phyloP scores from a whole-genome alignment of 2,888 invertebrate genomes.

The Dexiosoma caninum region DNA sequence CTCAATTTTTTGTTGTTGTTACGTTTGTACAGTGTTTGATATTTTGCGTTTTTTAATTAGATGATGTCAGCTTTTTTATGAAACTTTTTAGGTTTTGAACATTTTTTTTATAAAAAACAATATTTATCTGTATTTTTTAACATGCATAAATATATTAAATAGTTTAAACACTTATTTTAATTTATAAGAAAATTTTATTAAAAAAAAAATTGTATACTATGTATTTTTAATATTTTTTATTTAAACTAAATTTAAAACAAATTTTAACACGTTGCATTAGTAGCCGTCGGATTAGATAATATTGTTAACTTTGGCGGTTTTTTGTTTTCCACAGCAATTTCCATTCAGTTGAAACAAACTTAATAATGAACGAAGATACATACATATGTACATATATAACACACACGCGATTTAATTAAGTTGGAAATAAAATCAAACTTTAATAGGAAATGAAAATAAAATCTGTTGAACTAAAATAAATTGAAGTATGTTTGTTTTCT shows the following conservation, averaged over 20 bases:
- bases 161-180: background rate
- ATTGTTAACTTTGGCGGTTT: slow-evolving; percentile 37
- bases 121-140: background rate
- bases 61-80: slow-evolving; percentile 62
- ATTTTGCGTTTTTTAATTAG: slow-evolving; percentile 41
- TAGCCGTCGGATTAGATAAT: background rate
- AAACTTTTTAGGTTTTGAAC: slow-evolving; percentile 35
- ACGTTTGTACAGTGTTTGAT: slow-evolving; percentile 25
- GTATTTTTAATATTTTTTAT: background rate
- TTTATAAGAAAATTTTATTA: no score
- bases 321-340: slow-evolving; percentile 9
- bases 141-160: background rate
- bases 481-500: background rate
- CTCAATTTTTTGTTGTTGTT: slow-evolving; percentile 27
- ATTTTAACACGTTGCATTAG: slow-evolving; percentile 10
- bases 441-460: slow-evolving; percentile 4
- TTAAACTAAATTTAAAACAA: background rate
- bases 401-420: background rate
- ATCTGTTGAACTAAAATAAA: slow-evolving; percentile 2
- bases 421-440: background rate
- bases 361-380: background rate
- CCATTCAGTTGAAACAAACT: slow-evolving; percentile 16
- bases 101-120: slow-evolving; percentile 12
- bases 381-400: no score
- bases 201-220: background rate